A percentile compares a stretch with the other conserved stretches of the same genome.
phyloP scores from a whole-genome alignment of 2,888 invertebrate species.

The Fissipunctia ypsillon region DNA sequence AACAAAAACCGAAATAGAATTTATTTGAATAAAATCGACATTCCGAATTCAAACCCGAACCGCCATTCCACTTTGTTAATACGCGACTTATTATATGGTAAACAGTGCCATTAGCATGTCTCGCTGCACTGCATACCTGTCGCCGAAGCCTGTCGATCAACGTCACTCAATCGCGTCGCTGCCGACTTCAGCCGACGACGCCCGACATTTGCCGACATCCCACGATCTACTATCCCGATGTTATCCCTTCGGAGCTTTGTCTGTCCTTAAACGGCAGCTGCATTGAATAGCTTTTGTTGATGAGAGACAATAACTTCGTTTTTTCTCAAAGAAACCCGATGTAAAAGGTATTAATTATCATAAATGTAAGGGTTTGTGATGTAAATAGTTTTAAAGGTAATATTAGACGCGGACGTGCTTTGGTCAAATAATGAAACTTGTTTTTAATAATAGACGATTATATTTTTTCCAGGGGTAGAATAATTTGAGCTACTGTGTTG shows the following conservation, averaged over 20 bases:
- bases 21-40: conserved; percentile 71
- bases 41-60: conserved; percentile 71
- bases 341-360: conserved; percentile 83
- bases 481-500: conserved; percentile 58
- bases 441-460: conserved; percentile 59
- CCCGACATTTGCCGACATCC: conserved; percentile 80
- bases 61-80: conserved; percentile 76
- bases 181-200: conserved; percentile 74
- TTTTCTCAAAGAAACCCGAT: conserved; percentile 71
- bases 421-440: conserved; percentile 64
- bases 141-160: conserved; percentile 85
- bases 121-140: conserved; percentile 77
- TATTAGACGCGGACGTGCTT: conserved; percentile 64
- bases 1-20: conserved; percentile 67
- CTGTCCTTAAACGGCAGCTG: conserved; percentile 86
- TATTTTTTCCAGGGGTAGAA: conserved; percentile 54
- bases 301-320: conserved; percentile 78
- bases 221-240: conserved; percentile 83
- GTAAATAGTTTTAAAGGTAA: conserved; percentile 66
- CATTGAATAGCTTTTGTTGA: conserved; percentile 82
- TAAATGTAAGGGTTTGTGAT: conserved; percentile 75
- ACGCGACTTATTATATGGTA: conserved; percentile 88
- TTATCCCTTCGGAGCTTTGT: conserved; percentile 87
- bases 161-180: conserved; percentile 79
- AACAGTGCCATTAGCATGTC: conserved; percentile 88